phyloP scores from a whole-genome alignment of 2,888 invertebrate species.

The Bruchidius siliquastri region DNA sequence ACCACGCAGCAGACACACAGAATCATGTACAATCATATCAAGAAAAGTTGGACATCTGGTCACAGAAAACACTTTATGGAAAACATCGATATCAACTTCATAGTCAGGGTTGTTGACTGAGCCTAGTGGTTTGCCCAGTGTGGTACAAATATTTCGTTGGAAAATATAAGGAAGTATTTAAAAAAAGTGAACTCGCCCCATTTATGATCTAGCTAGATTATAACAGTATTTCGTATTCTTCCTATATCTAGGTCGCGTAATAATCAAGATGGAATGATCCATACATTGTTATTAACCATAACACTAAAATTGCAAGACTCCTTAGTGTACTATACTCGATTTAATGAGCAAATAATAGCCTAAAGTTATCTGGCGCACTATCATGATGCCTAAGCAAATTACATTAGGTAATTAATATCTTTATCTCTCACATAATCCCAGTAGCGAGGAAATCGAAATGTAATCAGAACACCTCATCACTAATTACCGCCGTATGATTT shows the following conservation, averaged over 20 bases:
- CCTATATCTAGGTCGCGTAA: background rate
- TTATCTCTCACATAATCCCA: background rate
- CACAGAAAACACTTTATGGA: too few species aligned
- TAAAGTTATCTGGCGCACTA: background rate
- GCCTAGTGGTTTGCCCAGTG: too few species aligned
- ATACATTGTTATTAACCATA: background rate
- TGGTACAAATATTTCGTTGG: too few species aligned
- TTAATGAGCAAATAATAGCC: background rate
- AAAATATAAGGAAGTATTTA: too few species aligned
- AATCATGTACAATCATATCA: too few species aligned
- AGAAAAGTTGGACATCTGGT: too few species aligned
- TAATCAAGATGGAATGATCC: background rate
- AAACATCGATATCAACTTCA: too few species aligned
- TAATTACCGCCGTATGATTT: background rate
- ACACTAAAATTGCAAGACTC: background rate
- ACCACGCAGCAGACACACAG: too few species aligned
- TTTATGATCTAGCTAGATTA: too few species aligned
- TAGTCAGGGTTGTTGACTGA: too few species aligned
- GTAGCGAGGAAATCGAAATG: background rate
- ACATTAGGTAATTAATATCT: background rate
- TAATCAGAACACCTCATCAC: background rate
- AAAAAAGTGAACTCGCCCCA: too few species aligned
- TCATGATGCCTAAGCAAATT: background rate
- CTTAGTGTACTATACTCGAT: background rate
- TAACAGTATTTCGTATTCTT: background rate